phyloP scores from a whole-genome alignment of 2,797 vertebrate species.

The Myoxocephalus aenaeus region DNA sequence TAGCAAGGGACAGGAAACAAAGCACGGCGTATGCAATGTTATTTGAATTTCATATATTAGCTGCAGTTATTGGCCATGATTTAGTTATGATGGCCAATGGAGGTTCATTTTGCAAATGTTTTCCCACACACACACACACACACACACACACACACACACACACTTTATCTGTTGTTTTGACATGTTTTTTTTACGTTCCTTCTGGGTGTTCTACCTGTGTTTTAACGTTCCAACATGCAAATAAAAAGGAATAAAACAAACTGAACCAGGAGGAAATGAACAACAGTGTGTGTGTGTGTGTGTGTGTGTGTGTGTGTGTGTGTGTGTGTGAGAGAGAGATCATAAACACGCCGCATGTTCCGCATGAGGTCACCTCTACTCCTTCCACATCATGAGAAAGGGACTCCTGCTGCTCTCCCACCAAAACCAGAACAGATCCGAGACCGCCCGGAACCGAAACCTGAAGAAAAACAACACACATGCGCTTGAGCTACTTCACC shows the following conservation, averaged over 20 bases:
- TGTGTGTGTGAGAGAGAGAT: not conserved
- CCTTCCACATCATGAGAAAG: slow-evolving; percentile 63
- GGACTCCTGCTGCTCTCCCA: slow-evolving; percentile 79
- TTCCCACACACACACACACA: not conserved
- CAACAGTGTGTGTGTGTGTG: not conserved
- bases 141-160: too few species aligned
- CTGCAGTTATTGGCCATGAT: too few species aligned
- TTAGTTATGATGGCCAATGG: not conserved
- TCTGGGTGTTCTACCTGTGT: slow-evolving; percentile 18
- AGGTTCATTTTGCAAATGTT: slow-evolving; percentile 8
- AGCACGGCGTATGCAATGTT: not conserved
- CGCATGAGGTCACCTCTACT: slow-evolving; percentile 76
- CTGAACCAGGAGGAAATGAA: not conserved
- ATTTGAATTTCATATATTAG: slow-evolving; percentile 33
- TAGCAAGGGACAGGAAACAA: slow-evolving; percentile 5
- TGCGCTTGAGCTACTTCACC: slow-evolving; percentile 18
- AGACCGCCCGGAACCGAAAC: slow-evolving; percentile 77
- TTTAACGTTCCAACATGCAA: not conserved
- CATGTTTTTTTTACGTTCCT: slow-evolving; percentile 8
- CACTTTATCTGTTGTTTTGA: not conserved
- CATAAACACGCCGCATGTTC: slow-evolving; percentile 18
- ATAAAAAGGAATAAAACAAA: slow-evolving; percentile 8
- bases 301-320: not conserved
- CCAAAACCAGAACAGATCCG: slow-evolving; percentile 81
- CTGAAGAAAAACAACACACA: slow-evolving; percentile 52